Conservation (phyloP, 2,113 vertebrate genomes). For the Apeltes quadracus region DNA sequence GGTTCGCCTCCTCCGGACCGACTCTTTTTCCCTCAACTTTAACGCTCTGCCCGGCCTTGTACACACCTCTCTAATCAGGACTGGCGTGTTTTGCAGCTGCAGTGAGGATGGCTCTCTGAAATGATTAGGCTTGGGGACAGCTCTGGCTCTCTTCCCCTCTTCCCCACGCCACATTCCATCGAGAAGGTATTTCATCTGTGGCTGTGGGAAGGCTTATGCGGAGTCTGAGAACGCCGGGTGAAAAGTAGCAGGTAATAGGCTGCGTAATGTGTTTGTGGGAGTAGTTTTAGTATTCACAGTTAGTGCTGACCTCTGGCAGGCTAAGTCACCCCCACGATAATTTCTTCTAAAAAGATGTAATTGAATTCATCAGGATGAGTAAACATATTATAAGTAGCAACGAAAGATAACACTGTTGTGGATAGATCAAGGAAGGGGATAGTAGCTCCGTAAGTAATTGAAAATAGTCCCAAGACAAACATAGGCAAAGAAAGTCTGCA, state of each 20-base stretch:
- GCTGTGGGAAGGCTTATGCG: constrained; percentile 62
- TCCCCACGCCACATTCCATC: constrained; percentile 78
- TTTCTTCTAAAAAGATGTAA: constrained; percentile 78
- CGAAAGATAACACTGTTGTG: constrained; percentile 77
- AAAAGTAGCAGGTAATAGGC: constrained; percentile 79
- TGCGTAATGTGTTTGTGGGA: constrained; percentile 78
- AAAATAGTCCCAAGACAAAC: constrained; percentile 76
- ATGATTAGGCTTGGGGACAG: constrained; percentile 76
- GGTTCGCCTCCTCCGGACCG: constrained; percentile 37
- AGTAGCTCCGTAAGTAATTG: constrained; percentile 67
- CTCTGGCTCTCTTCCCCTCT: constrained; percentile 72
- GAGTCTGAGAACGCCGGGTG: constrained; percentile 62
- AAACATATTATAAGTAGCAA: constrained; percentile 77
- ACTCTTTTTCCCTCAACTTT: constrained; percentile 50
- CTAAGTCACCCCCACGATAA: constrained; percentile 70
- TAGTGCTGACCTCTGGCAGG: constrained; percentile 74
- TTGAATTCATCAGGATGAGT: constrained; percentile 81
- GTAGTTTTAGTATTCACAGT: constrained; percentile 77
- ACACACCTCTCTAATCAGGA: constrained; percentile 72
- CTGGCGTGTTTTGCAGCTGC: constrained; percentile 69
- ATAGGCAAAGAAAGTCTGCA: constrained; percentile 42
- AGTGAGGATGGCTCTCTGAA: constrained; percentile 72
- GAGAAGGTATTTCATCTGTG: constrained; percentile 81
- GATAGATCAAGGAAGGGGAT: constrained; percentile 71
- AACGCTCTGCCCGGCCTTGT: constrained; percentile 58